These are phyloP conservation scores for Xestia xanthographa DNA, from an alignment of 2,888 invertebrate species.

Conservation along the genomic window DNA sequence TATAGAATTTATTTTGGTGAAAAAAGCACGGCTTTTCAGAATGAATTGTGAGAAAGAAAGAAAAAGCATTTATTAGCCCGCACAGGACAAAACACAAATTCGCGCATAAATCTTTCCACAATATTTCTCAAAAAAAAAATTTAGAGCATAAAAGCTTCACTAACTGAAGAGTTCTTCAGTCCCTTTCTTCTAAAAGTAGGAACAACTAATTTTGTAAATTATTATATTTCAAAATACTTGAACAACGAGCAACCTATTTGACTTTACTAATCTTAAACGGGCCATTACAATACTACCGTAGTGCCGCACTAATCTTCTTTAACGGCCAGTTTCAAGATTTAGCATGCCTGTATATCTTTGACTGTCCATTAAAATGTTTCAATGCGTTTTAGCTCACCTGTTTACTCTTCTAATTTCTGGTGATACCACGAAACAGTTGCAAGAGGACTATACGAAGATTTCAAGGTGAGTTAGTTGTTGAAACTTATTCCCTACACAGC, in stretches of 20 bases:
- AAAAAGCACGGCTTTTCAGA: not conserved
- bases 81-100: no score
- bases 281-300: constrained; percentile 45
- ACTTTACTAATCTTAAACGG: constrained; percentile 60
- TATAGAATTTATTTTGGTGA: not conserved
- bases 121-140: not conserved
- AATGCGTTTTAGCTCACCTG: constrained; percentile 41
- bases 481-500: not conserved
- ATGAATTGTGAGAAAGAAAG: not conserved
- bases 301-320: constrained; percentile 38
- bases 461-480: not conserved
- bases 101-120: not conserved
- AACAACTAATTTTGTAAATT: not conserved
- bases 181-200: not conserved
- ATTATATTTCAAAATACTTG: not conserved
- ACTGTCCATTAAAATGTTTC: constrained; percentile 45
- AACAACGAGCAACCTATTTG: constrained; percentile 46
- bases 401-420: constrained; percentile 1
- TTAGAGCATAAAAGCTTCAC: not conserved
- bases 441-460: not conserved
- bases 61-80: no score
- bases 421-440: not conserved
- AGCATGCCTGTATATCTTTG: constrained; percentile 52
- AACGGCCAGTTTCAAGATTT: constrained; percentile 49
- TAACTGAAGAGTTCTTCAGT: not conserved